These are phyloP conservation scores for Muscicapa striata DNA, from an alignment of 2,797 vertebrate genomes.

Conservation along the genomic window DNA sequence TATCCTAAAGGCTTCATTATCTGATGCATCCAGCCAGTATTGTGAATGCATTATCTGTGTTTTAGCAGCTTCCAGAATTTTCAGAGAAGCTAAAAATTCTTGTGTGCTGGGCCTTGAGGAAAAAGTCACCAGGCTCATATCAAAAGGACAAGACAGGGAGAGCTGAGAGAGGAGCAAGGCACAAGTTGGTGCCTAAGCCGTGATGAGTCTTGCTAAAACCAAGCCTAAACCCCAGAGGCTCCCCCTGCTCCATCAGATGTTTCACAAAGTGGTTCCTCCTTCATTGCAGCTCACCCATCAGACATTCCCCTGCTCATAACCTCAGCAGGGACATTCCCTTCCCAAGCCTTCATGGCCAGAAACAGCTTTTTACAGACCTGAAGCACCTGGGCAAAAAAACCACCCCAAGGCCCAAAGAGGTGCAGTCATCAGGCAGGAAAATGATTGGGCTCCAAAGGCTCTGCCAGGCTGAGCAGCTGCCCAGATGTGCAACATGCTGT, in stretches of 20 bases:
- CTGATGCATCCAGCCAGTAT: not conserved
- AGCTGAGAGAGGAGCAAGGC: not conserved
- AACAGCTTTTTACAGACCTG: not conserved
- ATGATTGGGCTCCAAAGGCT: not conserved
- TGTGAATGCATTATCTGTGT: not conserved
- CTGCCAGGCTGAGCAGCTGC: not conserved
- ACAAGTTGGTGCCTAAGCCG: not conserved
- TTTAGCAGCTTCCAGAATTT: not conserved
- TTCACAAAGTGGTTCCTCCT: not conserved
- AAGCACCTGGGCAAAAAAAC: not conserved
- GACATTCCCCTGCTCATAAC: not conserved
- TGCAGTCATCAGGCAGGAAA: not conserved
- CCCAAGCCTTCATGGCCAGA: not conserved
- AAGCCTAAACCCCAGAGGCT: not conserved
- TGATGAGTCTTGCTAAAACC: not conserved
- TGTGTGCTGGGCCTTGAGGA: not conserved
- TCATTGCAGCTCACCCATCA: not conserved
- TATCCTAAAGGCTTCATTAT: not conserved
- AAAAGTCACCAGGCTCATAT: rapidly evolving
- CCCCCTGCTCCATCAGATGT: not conserved
- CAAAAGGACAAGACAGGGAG: not conserved
- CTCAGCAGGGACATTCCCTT: not conserved
- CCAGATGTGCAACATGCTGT: not conserved
- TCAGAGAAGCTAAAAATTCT: not conserved
- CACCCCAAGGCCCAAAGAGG: not conserved